A percentile compares a stretch with the other conserved stretches of the same genome.
Conservation (phyloP, 2,888 invertebrate genomes). For the Criorhina ranunculi region DNA sequence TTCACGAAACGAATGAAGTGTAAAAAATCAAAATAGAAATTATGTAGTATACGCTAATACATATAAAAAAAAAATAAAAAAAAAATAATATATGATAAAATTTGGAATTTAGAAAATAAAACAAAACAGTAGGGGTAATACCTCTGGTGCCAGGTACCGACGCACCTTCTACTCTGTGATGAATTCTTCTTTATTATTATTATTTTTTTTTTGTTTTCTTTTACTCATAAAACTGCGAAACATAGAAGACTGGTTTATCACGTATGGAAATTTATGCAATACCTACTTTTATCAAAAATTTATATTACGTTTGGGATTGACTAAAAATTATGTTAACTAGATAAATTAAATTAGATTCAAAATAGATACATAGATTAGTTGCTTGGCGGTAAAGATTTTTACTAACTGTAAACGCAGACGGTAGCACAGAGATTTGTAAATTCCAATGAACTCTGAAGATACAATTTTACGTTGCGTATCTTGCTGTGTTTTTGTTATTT, state of each 20-base stretch:
- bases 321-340: neutral
- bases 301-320: constrained; percentile 2
- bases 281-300: neutral
- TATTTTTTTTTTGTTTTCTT: constrained; percentile 21
- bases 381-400: neutral
- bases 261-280: constrained; percentile 58
- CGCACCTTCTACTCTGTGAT: constrained; percentile 15
- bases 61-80: neutral
- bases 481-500: neutral
- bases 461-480: too few relatives aligned
- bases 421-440: neutral
- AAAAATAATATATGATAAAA: neutral
- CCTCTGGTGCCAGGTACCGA: constrained; percentile 47
- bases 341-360: constrained; percentile 4
- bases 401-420: constrained; percentile 20
- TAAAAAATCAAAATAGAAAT: constrained; percentile 19
- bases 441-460: neutral
- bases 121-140: neutral
- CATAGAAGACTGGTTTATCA: constrained; percentile 18
- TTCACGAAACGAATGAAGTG: neutral
- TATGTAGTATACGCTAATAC: neutral
- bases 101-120: constrained; percentile 9
- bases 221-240: constrained; percentile 12
- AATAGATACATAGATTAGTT: neutral
- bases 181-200: neutral